Evolutionary conservation across 2,888 invertebrate genomes (phyloP).

Genomic region (Meganola albula): DNA sequence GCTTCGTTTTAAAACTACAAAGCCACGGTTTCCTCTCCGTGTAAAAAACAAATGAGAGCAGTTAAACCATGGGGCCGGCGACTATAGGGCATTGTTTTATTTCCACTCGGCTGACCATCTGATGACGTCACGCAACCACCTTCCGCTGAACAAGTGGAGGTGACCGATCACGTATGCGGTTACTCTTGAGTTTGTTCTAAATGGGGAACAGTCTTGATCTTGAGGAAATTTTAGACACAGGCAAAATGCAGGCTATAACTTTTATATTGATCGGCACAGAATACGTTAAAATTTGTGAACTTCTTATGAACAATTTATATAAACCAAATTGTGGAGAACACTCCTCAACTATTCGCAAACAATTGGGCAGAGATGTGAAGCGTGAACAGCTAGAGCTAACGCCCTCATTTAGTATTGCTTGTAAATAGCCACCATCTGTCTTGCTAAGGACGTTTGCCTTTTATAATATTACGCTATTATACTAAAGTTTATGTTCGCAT

Average conservation of each 20-base stretch:
- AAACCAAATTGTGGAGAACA: too few relatives aligned
- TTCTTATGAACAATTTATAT: too few relatives aligned
- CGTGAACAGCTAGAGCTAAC: slow-evolving; percentile 28
- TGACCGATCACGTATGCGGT: slow-evolving; percentile 29
- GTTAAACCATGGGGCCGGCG: slow-evolving; percentile 38
- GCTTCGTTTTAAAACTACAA: slow-evolving; percentile 7
- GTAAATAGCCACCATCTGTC: slow-evolving; percentile 32
- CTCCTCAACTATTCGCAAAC: too few relatives aligned
- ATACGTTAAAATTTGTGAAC: too few relatives aligned
- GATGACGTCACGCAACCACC: slow-evolving; percentile 67
- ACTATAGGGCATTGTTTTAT: slow-evolving; percentile 49
- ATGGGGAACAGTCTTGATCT: too few relatives aligned
- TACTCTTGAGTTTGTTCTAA: too few relatives aligned
- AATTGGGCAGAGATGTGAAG: slow-evolving; percentile 23
- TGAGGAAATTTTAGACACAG: too few relatives aligned
- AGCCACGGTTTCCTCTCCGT: slow-evolving; percentile 8
- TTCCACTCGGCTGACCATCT: slow-evolving; percentile 60
- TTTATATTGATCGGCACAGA: too few relatives aligned
- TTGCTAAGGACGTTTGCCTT: slow-evolving; percentile 27
- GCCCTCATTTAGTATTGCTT: slow-evolving; percentile 38
- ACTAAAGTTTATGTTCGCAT: slow-evolving; percentile 17
- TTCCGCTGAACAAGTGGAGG: slow-evolving; percentile 49
- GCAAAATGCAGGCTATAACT: too few relatives aligned
- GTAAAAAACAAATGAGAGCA: slow-evolving; percentile 31
- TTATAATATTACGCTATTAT: slow-evolving; percentile 20